Evolutionary conservation across 2,113 vertebrate species (phyloP).

Genomic region (Nycticorax nycticorax): DNA sequence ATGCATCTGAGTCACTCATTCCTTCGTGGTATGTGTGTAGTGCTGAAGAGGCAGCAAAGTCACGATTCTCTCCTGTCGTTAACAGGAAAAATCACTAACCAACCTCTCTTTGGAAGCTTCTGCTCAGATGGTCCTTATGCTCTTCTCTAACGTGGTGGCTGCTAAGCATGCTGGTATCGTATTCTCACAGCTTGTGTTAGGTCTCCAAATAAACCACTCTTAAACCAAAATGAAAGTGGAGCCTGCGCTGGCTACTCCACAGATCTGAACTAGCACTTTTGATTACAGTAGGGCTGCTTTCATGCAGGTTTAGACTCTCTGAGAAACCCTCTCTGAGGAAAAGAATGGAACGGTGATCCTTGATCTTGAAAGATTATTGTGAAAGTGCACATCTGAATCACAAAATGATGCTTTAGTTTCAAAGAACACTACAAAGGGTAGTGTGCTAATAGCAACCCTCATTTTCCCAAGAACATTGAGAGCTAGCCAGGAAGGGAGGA

Average conservation of each 20-base stretch:
- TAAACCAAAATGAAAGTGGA: not conserved
- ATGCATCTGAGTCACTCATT: not conserved
- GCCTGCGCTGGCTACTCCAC: not conserved
- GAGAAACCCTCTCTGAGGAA: not conserved
- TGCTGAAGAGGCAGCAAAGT: not conserved
- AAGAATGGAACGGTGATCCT: not conserved
- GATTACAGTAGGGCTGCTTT: not conserved
- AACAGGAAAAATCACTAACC: not conserved
- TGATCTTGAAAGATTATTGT: not conserved
- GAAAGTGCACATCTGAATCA: not conserved
- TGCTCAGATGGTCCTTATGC: not conserved
- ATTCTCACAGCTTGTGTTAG: not conserved
- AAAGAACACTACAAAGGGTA: not conserved
- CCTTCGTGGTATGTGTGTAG: not conserved
- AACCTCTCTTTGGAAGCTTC: not conserved
- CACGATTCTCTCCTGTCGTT: not conserved
- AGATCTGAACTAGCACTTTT: not conserved
- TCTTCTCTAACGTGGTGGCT: not conserved
- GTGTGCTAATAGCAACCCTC: not conserved
- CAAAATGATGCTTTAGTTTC: not conserved
- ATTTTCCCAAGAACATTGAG: not conserved
- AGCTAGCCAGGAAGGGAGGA: not conserved
- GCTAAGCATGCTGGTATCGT: not conserved
- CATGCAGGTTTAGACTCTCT: not conserved
- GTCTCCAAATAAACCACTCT: not conserved